phyloP scores from a whole-genome alignment of 2,888 invertebrate genomes.

The Epicampocera succincta region DNA sequence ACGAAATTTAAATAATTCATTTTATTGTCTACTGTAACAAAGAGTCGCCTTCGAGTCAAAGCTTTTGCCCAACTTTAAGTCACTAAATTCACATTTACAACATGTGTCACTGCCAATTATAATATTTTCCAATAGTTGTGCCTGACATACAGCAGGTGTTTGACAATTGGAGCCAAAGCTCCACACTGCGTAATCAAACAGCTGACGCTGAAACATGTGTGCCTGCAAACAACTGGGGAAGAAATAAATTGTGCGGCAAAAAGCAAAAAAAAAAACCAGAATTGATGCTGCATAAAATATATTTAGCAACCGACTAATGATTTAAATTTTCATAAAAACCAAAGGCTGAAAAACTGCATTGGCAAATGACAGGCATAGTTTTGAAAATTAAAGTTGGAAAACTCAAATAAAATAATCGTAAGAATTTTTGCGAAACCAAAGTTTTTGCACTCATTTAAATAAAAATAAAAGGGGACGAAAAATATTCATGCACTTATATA shows the following conservation, averaged over 20 bases:
- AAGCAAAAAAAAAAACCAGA: no score
- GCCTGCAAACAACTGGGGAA: conserved; percentile 14
- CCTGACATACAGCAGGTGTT: conserved; percentile 68
- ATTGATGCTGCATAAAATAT: conserved; percentile 38
- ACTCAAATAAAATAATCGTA: conserved; percentile 49
- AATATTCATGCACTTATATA: neutral
- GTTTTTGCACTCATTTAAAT: conserved; percentile 26
- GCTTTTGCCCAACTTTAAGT: conserved; percentile 27
- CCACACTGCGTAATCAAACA: conserved; percentile 39
- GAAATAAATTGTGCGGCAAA: conserved; percentile 26
- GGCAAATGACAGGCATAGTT: conserved; percentile 26
- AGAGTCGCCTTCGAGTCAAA: neutral
- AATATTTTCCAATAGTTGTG: conserved; percentile 60
- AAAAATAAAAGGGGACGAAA: neutral
- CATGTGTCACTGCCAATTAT: conserved; percentile 68
- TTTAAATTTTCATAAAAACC: conserved; percentile 40
- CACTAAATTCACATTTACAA: conserved; percentile 38
- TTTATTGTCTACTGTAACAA: no score
- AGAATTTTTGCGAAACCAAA: conserved; percentile 17
- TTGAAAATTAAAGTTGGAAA: neutral
- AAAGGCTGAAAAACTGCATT: conserved; percentile 3
- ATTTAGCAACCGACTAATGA: conserved; percentile 44
- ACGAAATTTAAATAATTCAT: no score
- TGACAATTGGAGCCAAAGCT: conserved; percentile 57
- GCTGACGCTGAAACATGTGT: conserved; percentile 47